Evolutionary conservation across 2,888 invertebrate genomes (phyloP), one percentile per base, ranked within the genome.

Genomic region (Macaria liturata): DNA sequence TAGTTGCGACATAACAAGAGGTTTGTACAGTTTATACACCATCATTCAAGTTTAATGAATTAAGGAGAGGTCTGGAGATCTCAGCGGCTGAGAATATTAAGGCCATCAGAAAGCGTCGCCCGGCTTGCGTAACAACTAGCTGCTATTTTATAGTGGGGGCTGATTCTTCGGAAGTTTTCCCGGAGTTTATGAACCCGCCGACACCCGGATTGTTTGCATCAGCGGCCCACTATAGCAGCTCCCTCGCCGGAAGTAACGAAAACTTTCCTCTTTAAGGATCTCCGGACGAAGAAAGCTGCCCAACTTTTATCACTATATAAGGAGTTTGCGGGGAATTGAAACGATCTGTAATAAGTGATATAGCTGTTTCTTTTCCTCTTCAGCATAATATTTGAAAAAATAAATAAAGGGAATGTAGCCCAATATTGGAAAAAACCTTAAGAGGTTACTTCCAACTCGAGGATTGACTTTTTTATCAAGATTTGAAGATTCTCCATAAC

Each of bases 121-220:
- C 53, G 61, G 47, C 55, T 58, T 69, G 70, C 65, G 69, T 75
- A 75, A 75, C 65, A 51, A 55, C 55, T 46, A 60, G 46, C 49
- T 59, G 71, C 69, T 75, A 78, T 75, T 76, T 75, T 77, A 72
- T 71, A 79, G 67, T 66, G 63, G 66, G 20, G 59, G 63, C 59
- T 62, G 67, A 66, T 65, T 71, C 64, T 59, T 65, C 67, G 73
- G 74, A 82, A 83, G 76, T 84, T 83, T 74, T 66, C 61, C 9
- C 60, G 52, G 81, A 84, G 80, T 86, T 78, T 83, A 80, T 81
- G 79, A 80, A 80, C 69, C 77, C 69, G 61, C 68, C 71, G 64
- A 78, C 78, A 76, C 75, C 74, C 74, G 72, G 74, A 82, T 81
- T 85, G 84, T 82, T 84, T 80, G 81, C 74, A 77, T 73, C 74